Evolutionary conservation across 2,797 vertebrate species (phyloP).

Genomic region (Bufotes viridis): DNA sequence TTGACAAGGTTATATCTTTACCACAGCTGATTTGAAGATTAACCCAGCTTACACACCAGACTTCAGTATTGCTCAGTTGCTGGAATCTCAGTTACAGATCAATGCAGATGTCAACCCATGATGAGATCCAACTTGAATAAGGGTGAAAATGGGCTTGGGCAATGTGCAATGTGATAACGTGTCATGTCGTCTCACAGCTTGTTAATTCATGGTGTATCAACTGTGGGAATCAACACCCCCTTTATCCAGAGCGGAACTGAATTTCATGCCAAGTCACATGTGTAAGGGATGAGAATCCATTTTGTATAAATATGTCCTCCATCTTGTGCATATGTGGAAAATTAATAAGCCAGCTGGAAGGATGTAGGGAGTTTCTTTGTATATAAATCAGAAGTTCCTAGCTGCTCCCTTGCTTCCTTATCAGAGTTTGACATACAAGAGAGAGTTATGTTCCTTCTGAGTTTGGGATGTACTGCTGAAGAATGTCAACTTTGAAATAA

Average conservation of each 20-base stretch:
- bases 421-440: too few relatives aligned
- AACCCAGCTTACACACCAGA: conserved; percentile 74
- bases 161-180: not conserved
- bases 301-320: too few relatives aligned
- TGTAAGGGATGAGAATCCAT: too few relatives aligned
- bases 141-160: not conserved
- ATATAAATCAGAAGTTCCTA: too few relatives aligned
- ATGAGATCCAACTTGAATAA: conserved; percentile 65
- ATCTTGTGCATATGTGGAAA: too few relatives aligned
- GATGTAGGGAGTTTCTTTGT: too few relatives aligned
- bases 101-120: conserved; percentile 79
- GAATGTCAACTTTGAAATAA: too few relatives aligned
- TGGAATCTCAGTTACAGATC: conserved; percentile 75
- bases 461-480: too few relatives aligned
- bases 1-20: not conserved
- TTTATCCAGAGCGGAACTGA: conserved; percentile 69
- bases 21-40: conserved; percentile 66
- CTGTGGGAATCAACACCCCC: conserved; percentile 71
- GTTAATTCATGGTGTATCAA: conserved; percentile 46
- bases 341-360: too few relatives aligned
- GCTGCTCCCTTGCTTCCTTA: too few relatives aligned
- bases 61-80: conserved; percentile 72
- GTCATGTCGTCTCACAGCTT: conserved; percentile 52
- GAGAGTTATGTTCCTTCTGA: too few relatives aligned
- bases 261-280: conserved; percentile 66